Evolutionary conservation across 2,797 vertebrate genomes (phyloP).

Genomic region (Erethizon dorsatum): DNA sequence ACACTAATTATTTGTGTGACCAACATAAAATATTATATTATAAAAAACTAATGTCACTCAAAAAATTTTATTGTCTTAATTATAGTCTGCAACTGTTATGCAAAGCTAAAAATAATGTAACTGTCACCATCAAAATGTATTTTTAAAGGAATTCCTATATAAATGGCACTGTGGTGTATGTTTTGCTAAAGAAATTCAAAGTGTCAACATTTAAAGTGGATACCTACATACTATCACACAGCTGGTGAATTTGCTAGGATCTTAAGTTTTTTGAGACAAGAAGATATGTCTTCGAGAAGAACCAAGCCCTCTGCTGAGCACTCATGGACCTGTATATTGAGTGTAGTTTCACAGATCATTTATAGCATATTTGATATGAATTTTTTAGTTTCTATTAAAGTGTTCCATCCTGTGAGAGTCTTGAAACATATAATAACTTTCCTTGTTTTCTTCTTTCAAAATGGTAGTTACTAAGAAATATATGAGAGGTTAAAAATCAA

Average conservation of each 20-base stretch:
- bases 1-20: background rate
- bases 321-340: background rate
- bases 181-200: slow-evolving; percentile 60
- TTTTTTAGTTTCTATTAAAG: background rate
- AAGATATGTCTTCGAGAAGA: slow-evolving; percentile 1
- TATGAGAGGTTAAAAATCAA: slow-evolving; percentile 34
- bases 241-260: slow-evolving; percentile 29
- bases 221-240: background rate
- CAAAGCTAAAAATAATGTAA: slow-evolving; percentile 75
- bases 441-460: slow-evolving; percentile 31
- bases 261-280: slow-evolving; percentile 33
- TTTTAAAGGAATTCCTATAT: slow-evolving; percentile 62
- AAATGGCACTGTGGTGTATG: slow-evolving; percentile 1
- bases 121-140: slow-evolving; percentile 60
- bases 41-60: slow-evolving; percentile 47
- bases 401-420: background rate
- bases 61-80: slow-evolving; percentile 66
- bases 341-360: background rate
- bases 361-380: background rate
- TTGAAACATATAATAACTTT: slow-evolving; percentile 5
- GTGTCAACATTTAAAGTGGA: slow-evolving; percentile 24
- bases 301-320: background rate
- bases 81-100: slow-evolving; percentile 71
- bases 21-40: slow-evolving; percentile 52
- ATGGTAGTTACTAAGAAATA: slow-evolving; percentile 56